A percentile compares a stretch with the other conserved stretches of the same genome.
phyloP scores from a whole-genome alignment of 2,113 vertebrate species.

The Bubo bubo region DNA sequence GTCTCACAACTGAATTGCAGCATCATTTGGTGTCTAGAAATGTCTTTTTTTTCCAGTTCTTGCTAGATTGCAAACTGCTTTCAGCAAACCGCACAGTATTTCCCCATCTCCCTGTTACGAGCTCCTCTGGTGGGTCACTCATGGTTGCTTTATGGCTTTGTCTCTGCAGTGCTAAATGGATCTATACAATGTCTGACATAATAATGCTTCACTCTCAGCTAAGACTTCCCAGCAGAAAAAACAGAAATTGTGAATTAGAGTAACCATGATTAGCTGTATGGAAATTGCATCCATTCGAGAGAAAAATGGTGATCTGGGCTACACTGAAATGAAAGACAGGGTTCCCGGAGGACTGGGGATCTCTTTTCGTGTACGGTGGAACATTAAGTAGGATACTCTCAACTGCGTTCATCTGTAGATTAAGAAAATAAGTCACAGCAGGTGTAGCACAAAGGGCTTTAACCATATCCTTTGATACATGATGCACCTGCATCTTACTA shows the following conservation, averaged over 20 bases:
- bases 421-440: background rate
- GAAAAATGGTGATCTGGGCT: background rate
- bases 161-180: background rate
- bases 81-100: conserved; percentile 46
- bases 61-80: conserved; percentile 47
- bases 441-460: background rate
- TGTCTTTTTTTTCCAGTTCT: background rate
- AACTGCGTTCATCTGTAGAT: background rate
- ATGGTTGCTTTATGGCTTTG: background rate
- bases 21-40: conserved; percentile 18
- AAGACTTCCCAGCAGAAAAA: background rate
- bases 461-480: background rate
- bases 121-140: background rate
- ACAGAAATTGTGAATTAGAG: background rate
- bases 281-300: background rate
- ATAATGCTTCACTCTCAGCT: background rate
- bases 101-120: background rate
- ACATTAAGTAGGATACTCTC: background rate
- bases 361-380: background rate
- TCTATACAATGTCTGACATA: background rate
- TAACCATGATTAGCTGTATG: background rate
- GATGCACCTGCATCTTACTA: background rate
- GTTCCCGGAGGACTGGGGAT: background rate
- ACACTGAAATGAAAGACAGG: background rate
- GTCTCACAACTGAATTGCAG: conserved; percentile 41